A percentile compares a stretch with the other conserved stretches of the same genome.
These are phyloP conservation scores for Cryptoprocta ferox DNA, from an alignment of 2,797 vertebrate species.

Conservation along the genomic window DNA sequence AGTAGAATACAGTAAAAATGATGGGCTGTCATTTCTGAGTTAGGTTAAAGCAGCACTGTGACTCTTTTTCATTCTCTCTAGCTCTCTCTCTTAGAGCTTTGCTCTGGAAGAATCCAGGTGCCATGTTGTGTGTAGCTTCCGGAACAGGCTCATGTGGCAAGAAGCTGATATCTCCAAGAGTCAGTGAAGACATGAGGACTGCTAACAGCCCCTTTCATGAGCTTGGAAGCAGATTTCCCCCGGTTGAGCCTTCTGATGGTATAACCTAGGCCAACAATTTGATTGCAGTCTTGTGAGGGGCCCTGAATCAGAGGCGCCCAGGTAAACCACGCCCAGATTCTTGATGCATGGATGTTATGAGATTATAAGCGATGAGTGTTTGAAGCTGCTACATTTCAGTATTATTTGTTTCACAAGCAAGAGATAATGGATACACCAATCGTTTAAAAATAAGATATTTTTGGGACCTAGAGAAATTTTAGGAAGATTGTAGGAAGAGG, in stretches of 20 bases:
- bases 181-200: neutral
- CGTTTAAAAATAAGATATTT: neutral
- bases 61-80: neutral
- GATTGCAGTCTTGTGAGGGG: neutral
- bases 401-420: neutral
- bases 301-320: neutral
- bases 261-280: neutral
- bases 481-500: neutral
- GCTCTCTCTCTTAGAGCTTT: neutral
- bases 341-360: neutral
- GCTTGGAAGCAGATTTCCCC: neutral
- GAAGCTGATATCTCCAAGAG: neutral
- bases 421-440: neutral
- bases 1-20: neutral
- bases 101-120: neutral
- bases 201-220: neutral
- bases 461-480: accelerated
- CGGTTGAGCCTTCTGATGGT: neutral
- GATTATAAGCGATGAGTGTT: neutral
- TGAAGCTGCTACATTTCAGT: neutral
- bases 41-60: neutral
- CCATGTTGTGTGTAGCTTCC: neutral
- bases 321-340: neutral
- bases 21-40: neutral
- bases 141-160: neutral